A percentile compares a stretch with the other conserved stretches of the same genome.
phyloP scores from a whole-genome alignment of 2,113 vertebrate species.

The Castor canadensis region DNA sequence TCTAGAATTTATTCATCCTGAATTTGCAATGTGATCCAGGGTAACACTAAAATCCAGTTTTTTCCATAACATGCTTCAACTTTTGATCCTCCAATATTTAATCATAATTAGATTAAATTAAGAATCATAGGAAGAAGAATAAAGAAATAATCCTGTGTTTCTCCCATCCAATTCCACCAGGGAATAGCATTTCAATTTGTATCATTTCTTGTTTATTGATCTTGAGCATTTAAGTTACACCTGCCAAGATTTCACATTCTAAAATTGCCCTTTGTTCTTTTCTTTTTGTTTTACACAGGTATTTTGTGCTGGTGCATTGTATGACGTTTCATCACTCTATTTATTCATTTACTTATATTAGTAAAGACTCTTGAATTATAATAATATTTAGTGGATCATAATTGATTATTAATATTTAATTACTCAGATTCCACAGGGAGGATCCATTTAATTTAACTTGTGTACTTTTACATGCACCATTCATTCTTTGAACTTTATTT shows the following conservation, averaged over 20 bases:
- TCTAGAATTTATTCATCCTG: background rate
- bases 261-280: background rate
- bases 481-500: background rate
- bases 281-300: background rate
- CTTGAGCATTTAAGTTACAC: background rate
- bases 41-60: background rate
- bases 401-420: background rate
- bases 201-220: background rate
- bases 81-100: background rate
- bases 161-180: background rate
- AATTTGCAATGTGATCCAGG: background rate
- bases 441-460: background rate
- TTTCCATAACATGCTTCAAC: background rate
- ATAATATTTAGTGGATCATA: background rate
- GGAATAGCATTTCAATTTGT: background rate
- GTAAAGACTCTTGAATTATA: background rate
- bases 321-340: background rate
- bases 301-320: background rate
- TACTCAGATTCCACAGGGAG: background rate
- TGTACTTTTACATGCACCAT: background rate
- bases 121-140: background rate
- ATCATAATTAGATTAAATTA: constrained; percentile 20
- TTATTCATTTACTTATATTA: background rate
- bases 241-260: background rate
- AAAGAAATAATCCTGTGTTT: background rate